A percentile compares a stretch with the other conserved stretches of the same genome.
Evolutionary conservation across 2,888 invertebrate species (phyloP).

Genomic region (Tolmerus cingulatus): DNA sequence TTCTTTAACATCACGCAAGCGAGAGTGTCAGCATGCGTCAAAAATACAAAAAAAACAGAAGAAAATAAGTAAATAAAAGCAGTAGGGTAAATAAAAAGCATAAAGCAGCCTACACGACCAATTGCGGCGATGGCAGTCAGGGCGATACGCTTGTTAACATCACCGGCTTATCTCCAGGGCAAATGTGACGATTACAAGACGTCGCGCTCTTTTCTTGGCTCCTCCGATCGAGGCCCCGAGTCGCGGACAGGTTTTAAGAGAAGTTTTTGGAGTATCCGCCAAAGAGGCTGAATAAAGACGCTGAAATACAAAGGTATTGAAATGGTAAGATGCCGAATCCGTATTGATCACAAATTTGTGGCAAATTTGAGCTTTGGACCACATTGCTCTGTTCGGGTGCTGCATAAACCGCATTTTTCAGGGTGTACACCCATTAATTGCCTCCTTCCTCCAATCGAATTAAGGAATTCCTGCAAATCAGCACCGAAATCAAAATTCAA

Average conservation of each 20-base stretch:
- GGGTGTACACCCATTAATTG: neutral
- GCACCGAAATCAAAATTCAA: neutral
- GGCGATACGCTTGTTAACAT: conserved; percentile 23
- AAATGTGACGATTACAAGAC: conserved; percentile 1
- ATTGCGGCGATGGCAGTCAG: neutral
- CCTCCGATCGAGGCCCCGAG: neutral
- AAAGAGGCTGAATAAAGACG: neutral
- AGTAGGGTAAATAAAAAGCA: neutral
- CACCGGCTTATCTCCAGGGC: neutral
- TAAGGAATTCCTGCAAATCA: neutral
- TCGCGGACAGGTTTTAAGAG: neutral
- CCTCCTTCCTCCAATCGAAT: neutral
- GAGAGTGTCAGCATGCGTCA: neutral
- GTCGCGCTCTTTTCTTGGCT: neutral
- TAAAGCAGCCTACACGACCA: neutral
- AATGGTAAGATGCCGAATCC: neutral
- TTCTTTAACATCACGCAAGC: neutral
- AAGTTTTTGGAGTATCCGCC: neutral
- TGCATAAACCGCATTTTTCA: neutral
- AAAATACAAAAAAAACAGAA: neutral
- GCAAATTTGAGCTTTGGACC: neutral
- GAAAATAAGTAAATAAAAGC: neutral
- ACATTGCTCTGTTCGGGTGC: neutral
- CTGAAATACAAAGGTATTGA: neutral
- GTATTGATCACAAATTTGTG: neutral